These are phyloP conservation scores for Chloroceryle inda DNA, from an alignment of 2,797 vertebrate species.

Conservation along the genomic window DNA sequence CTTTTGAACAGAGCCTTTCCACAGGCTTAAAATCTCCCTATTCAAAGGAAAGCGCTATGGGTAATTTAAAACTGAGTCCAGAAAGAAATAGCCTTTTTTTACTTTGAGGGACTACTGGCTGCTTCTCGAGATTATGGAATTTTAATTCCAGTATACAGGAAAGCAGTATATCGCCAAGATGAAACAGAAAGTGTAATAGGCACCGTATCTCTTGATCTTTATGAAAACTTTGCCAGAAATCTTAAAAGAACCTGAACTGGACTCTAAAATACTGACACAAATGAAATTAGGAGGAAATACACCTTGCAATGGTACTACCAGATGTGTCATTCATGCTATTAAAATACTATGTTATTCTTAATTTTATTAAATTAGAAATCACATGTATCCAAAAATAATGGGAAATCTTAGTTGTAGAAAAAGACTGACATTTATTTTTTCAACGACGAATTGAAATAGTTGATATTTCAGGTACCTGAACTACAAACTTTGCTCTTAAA, in stretches of 20 bases:
- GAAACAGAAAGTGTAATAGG: conserved; percentile 57
- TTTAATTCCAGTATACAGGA: conserved; percentile 29
- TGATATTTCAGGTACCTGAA: background rate
- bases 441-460: background rate
- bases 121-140: conserved; percentile 51
- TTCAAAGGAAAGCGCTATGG: background rate
- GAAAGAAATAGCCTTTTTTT: conserved; percentile 1
- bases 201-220: conserved; percentile 21
- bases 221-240: conserved; percentile 18
- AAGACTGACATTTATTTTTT: background rate
- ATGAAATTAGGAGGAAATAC: background rate
- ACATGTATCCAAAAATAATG: background rate
- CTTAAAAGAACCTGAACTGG: background rate
- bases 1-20: background rate
- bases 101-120: conserved; percentile 25
- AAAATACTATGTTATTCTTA: background rate
- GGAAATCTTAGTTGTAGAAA: background rate
- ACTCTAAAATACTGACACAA: conserved; percentile 13
- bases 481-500: background rate
- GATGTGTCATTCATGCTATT: background rate
- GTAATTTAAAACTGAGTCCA: conserved; percentile 25
- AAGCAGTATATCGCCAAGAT: conserved; percentile 20
- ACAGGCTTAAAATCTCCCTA: background rate
- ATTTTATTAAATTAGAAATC: background rate
- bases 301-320: background rate